A percentile compares a stretch with the other conserved stretches of the same genome.
Conservation (phyloP, 2,797 vertebrate genomes). For the Petrocephalus schoutedeni region DNA sequence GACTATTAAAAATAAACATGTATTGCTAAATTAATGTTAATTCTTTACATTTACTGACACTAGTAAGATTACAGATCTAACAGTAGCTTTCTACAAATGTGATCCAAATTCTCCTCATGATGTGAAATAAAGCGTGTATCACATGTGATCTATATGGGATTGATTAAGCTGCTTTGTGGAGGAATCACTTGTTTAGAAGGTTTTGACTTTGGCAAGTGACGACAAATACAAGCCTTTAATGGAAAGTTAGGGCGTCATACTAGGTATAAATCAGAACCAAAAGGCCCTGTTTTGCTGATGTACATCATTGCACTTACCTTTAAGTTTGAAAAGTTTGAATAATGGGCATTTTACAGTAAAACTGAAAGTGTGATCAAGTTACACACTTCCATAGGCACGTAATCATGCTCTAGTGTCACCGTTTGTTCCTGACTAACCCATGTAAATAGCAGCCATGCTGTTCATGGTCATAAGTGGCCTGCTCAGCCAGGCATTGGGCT, state of each 20-base stretch:
- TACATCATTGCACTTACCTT: neutral
- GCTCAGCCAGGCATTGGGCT: neutral
- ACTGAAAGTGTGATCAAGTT: neutral
- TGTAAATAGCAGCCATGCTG: neutral
- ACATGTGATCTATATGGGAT: neutral
- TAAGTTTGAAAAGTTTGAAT: neutral
- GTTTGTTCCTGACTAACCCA: neutral
- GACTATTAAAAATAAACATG: neutral
- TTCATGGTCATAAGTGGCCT: neutral
- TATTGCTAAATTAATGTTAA: neutral
- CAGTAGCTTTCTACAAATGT: neutral
- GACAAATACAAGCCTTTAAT: neutral
- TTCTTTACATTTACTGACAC: neutral
- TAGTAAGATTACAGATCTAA: neutral
- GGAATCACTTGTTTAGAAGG: neutral
- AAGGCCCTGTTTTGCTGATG: neutral
- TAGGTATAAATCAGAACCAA: neutral
- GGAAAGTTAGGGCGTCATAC: neutral
- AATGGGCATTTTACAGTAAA: neutral
- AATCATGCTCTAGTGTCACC: neutral
- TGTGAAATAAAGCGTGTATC: neutral
- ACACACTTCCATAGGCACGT: constrained; percentile 1
- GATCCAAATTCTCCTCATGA: neutral
- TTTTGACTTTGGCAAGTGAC: neutral
- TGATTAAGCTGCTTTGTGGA: neutral